Base-by-base conservation (phyloP, 2,113 vertebrate species). In the Dasyurus viverrinus region DNA sequence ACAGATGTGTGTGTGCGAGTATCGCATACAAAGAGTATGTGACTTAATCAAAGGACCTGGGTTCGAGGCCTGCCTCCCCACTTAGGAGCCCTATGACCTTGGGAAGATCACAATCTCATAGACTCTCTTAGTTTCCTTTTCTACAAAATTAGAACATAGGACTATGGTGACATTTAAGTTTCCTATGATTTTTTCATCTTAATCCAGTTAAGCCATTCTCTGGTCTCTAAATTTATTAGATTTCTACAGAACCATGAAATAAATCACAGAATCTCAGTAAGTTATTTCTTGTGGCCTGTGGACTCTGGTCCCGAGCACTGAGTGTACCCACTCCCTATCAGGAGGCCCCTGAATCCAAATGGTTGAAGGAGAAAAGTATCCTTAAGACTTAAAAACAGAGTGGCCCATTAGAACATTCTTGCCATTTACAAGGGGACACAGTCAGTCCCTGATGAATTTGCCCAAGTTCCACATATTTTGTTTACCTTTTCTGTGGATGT, bases 21-120 rank as follows among this genome's bases (percentile, higher is more conserved):
- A 24, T 95, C 53, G 95, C 94, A 23, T 96, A 89, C 60, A 95
- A n/a, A 94, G 89, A 1, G 90, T 89, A 48, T 94, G 94, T 95
- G 76, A 93, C 84, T 57, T 95, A 50, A 53, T 90, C 60, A 52
- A 92, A 94, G 96, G 47, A n/a, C 36, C n/a, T 84, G 16, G n/a
- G 7, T 76, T 42, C 16, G 22, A 84, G n/a, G 42, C 60, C 36
- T n/a, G 2, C 60, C 36, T 76, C 16, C 16, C 60, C n/a, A 76
- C 36, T n/a, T 42, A 42, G 8, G 42, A 42, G 6, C n/a, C 23
- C 8, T 84, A 36, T 84, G 68, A n/a, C 68, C 68, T 42, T 84
- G 42, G n/a, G 68, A 19, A 54, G 3, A 23, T 84, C n/a, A 42
- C 8, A 84, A 84, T 84, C 16, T 84, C 36, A 84, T 42, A 84